These are phyloP conservation scores for Ooceraea biroi DNA, from an alignment of 1,140 invertebrate genomes.

Conservation along the genomic window DNA sequence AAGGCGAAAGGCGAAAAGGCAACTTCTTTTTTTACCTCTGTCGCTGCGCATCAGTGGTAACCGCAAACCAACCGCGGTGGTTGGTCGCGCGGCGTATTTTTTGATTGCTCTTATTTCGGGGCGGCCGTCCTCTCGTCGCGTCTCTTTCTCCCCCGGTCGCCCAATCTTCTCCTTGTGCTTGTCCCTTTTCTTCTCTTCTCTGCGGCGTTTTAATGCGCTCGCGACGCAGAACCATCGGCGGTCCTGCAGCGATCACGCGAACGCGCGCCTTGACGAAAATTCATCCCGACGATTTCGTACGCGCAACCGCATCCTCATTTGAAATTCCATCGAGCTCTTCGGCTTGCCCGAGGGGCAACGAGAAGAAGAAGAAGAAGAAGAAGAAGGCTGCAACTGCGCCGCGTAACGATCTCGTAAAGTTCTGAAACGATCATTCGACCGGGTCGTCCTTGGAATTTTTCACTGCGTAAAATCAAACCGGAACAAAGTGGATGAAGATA, in stretches of 20 bases:
- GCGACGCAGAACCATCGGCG: constrained; percentile 7
- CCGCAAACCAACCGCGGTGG: constrained; percentile 72
- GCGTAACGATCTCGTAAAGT: constrained; percentile 57
- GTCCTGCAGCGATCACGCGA: constrained; percentile 1
- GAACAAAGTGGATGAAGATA: background rate
- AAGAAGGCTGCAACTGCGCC: constrained; percentile 45
- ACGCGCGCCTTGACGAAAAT: constrained; percentile 42
- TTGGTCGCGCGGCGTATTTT: constrained; percentile 67
- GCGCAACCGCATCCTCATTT: constrained; percentile 53
- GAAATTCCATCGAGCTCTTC: constrained; percentile 44
- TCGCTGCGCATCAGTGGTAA: constrained; percentile 65
- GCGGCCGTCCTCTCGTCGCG: constrained; percentile 1
- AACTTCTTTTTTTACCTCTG: constrained; percentile 66
- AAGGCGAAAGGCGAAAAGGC: constrained; percentile 39
- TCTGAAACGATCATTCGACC: constrained; percentile 7
- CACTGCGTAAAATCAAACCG: background rate
- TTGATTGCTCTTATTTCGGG: constrained; percentile 71
- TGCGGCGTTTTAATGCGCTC: constrained; percentile 22
- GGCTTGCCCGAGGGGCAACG: no score
- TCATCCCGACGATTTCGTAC: constrained; percentile 41
- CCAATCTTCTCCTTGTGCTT: background rate
- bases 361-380: background rate
- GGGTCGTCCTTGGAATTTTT: constrained; percentile 14
- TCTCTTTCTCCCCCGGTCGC: constrained; percentile 7
- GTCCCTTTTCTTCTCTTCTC: background rate